Evolutionary conservation across 1,140 invertebrate genomes (phyloP).

Genomic region (Drosophila baimaii): DNA sequence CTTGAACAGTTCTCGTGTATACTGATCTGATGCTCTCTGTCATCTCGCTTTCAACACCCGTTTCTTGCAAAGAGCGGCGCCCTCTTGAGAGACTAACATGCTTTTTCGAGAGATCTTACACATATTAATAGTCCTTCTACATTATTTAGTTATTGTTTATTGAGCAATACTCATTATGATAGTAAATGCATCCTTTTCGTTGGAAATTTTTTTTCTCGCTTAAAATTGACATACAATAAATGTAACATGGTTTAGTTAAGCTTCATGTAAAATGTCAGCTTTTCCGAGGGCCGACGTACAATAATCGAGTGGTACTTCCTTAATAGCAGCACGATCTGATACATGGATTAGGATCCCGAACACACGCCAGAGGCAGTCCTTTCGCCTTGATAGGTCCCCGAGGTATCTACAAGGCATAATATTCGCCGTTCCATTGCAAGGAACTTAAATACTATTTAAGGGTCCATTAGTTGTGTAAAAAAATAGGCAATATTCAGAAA

Average conservation of each 20-base stretch:
- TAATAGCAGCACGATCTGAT: conserved; percentile 97
- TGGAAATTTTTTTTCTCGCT: not conserved
- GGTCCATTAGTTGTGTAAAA: too few species aligned
- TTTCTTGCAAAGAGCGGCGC: too few species aligned
- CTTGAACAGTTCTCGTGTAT: too few species aligned
- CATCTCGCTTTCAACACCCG: too few species aligned
- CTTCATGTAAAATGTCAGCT: conserved; percentile 95
- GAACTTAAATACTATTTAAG: too few species aligned
- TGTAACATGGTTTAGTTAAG: conserved; percentile 95
- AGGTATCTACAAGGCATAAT: too few species aligned
- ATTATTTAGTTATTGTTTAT: not conserved
- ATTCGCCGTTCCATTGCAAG: too few species aligned
- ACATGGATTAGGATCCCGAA: conserved; percentile 96
- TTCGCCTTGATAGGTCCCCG: conserved; percentile 97
- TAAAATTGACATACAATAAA: conserved; percentile 86
- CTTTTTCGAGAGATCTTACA: too few species aligned
- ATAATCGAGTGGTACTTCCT: conserved; percentile 94
- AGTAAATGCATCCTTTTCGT: conserved; percentile 7
- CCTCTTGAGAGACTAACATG: too few species aligned
- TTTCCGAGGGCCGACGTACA: conserved; percentile 94
- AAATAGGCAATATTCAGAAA: too few species aligned
- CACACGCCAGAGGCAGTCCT: conserved; percentile 96
- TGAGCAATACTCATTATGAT: not conserved
- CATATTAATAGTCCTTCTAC: too few species aligned
- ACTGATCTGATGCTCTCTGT: too few species aligned